Evolutionary conservation across 2,113 vertebrate species (phyloP).

Genomic region (Myxocyprinus asiaticus): DNA sequence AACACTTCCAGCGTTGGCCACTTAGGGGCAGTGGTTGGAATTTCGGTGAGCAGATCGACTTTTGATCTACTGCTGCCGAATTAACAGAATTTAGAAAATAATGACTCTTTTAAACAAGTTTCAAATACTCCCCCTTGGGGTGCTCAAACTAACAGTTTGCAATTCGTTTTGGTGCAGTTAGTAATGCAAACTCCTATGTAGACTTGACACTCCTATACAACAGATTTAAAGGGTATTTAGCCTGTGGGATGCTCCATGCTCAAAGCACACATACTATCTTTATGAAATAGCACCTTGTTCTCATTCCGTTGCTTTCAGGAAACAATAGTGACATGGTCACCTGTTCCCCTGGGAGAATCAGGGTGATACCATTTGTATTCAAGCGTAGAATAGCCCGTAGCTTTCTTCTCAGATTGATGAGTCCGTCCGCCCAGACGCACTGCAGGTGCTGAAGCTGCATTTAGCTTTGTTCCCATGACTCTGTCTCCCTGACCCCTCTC

Average conservation of each 20-base stretch:
- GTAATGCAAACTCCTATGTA: no score
- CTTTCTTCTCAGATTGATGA: conserved; percentile 41
- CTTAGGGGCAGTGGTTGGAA: no score
- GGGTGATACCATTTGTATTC: neutral
- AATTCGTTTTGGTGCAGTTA: no score
- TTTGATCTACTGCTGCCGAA: no score
- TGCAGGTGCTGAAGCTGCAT: conserved; percentile 51
- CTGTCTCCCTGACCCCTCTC: conserved; percentile 26
- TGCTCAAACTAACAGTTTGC: no score
- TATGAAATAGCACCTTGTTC: neutral
- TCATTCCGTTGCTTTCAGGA: neutral
- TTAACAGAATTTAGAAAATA: no score
- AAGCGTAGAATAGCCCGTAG: neutral
- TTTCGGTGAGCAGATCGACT: no score
- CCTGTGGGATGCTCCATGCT: neutral
- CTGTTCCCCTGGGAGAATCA: neutral
- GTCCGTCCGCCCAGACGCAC: conserved; percentile 35
- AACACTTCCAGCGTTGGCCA: no score
- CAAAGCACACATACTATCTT: neutral
- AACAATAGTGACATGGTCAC: neutral
- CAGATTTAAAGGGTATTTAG: neutral
- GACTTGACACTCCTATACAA: neutral
- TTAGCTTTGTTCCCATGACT: conserved; percentile 34
- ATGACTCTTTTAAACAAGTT: no score
- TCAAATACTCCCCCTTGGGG: no score